Conservation (phyloP, 2,797 vertebrate genomes). For the Sparus aurata region DNA sequence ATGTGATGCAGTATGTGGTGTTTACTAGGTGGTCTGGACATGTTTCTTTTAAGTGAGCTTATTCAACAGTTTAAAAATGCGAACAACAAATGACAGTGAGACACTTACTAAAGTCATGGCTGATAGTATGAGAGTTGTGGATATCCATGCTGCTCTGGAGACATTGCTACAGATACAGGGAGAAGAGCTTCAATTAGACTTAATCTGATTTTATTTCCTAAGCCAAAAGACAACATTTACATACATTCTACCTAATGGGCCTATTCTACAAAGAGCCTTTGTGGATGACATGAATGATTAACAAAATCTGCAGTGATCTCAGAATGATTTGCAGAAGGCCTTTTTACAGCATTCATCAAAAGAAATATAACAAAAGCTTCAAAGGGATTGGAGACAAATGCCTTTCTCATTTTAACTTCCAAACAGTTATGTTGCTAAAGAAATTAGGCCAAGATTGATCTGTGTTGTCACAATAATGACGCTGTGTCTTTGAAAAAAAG, state of each 20-base stretch:
- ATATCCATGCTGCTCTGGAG: conserved; percentile 90
- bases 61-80: neutral
- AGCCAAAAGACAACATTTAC: neutral
- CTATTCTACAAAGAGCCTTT: neutral
- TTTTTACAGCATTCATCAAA: neutral
- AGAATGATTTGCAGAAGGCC: neutral
- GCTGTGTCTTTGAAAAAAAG: conserved; percentile 2
- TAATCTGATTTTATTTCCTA: neutral
- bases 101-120: conserved; percentile 91
- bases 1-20: neutral
- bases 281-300: neutral
- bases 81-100: neutral
- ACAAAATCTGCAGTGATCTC: neutral
- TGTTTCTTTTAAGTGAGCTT: neutral
- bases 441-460: neutral
- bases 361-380: neutral
- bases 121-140: conserved; percentile 73
- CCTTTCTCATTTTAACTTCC: neutral
- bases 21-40: neutral
- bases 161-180: conserved; percentile 76
- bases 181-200: conserved; percentile 18
- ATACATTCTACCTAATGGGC: neutral
- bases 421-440: neutral
- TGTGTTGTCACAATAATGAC: neutral
- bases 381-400: neutral